phyloP scores from a whole-genome alignment of 2,113 vertebrate species.

The Gasterosteus aculeatus region DNA sequence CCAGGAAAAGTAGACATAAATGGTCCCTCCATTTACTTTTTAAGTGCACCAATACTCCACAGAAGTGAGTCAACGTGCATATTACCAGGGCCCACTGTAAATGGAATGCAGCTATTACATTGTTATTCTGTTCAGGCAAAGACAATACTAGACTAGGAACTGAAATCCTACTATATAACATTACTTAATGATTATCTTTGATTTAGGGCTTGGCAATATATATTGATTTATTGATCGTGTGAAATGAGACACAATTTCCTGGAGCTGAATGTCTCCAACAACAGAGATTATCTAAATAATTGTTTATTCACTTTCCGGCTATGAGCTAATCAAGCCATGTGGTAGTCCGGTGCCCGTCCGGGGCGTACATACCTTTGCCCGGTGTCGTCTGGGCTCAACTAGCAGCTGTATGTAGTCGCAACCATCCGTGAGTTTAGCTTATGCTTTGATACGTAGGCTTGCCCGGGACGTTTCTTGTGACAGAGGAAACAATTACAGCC shows the following conservation, averaged over 20 bases:
- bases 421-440: background rate
- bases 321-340: no score
- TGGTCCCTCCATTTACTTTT: background rate
- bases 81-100: background rate
- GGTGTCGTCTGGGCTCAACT: no score
- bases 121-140: background rate
- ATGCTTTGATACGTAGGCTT: slow-evolving; percentile 6
- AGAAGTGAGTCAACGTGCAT: background rate
- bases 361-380: no score
- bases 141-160: background rate
- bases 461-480: slow-evolving; percentile 7
- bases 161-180: no score
- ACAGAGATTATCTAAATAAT: no score
- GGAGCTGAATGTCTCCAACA: background rate
- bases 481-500: slow-evolving; percentile 33
- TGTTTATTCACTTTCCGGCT: no score
- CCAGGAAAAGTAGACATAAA: background rate
- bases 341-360: no score
- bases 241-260: no score
- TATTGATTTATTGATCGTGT: no score
- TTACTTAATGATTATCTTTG: no score
- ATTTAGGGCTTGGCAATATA: no score
- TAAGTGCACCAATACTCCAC: background rate
- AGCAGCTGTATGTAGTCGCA: no score
- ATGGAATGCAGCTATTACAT: background rate